Percentiles rank a stretch among this genome's conserved stretches.
Conservation (phyloP, 35 echinoderm and acorn worm species). For the Chiridota heheva region DNA sequence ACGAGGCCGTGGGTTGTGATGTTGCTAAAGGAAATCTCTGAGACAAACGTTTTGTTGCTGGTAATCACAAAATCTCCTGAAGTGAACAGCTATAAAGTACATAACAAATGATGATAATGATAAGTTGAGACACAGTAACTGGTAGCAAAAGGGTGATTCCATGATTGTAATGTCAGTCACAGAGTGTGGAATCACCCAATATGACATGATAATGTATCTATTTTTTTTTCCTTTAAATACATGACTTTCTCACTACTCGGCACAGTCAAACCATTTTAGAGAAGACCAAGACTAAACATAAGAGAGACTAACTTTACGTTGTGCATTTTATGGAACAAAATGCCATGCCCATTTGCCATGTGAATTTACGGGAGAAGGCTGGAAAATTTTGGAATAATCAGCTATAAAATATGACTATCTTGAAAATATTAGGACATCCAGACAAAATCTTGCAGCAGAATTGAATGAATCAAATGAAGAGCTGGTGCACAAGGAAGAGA, state of each 20-base stretch:
- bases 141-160: no score
- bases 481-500: no score
- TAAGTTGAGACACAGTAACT: background rate
- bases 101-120: background rate
- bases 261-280: background rate
- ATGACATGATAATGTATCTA: background rate
- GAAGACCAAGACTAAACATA: background rate
- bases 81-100: constrained; percentile 39
- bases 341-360: no score
- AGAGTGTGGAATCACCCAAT: background rate
- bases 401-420: no score
- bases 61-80: constrained; percentile 21
- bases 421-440: no score
- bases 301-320: no score
- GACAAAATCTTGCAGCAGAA: no score
- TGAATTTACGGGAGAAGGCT: no score
- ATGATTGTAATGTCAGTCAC: no score
- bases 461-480: no score
- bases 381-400: no score
- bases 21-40: constrained; percentile 2
- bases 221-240: background rate
- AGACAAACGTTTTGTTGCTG: constrained; percentile 29
- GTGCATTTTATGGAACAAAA: no score
- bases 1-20: constrained; percentile 37
- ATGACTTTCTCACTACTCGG: background rate